Conservation (phyloP, 2,888 invertebrate genomes). For the Lycophotia porphyrea region DNA sequence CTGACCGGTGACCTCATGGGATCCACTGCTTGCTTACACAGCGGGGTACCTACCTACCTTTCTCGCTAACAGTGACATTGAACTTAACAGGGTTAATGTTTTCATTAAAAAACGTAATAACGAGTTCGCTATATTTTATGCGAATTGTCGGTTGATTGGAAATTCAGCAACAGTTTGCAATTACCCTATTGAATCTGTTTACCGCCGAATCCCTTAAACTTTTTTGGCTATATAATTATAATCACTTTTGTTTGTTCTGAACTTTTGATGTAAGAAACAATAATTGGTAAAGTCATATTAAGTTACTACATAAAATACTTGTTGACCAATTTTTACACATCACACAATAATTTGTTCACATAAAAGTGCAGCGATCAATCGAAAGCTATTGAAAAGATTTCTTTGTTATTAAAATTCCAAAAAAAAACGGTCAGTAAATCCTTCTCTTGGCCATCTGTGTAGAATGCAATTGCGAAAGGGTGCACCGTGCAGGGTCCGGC, state of each 20-base stretch:
- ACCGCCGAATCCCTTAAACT: background rate
- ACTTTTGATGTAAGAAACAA: background rate
- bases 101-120: slow-evolving; percentile 33
- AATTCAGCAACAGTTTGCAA: background rate
- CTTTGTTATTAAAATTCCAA: slow-evolving; percentile 66
- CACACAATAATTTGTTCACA: slow-evolving; percentile 7
- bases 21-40: slow-evolving; percentile 75
- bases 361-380: slow-evolving; percentile 44
- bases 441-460: slow-evolving; percentile 56
- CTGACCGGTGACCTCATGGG: slow-evolving; percentile 84
- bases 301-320: background rate
- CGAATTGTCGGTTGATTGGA: background rate
- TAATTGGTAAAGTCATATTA: background rate
- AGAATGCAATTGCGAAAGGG: slow-evolving; percentile 82
- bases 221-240: background rate
- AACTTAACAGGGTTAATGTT: slow-evolving; percentile 71
- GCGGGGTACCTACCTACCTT: slow-evolving; percentile 41
- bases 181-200: background rate
- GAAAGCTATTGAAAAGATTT: slow-evolving; percentile 35
- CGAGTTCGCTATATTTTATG: background rate
- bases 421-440: slow-evolving; percentile 60
- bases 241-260: background rate
- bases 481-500: slow-evolving; percentile 63
- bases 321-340: background rate
- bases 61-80: slow-evolving; percentile 75